Conservation (phyloP, 2,113 vertebrate genomes). For the Mirounga angustirostris region DNA sequence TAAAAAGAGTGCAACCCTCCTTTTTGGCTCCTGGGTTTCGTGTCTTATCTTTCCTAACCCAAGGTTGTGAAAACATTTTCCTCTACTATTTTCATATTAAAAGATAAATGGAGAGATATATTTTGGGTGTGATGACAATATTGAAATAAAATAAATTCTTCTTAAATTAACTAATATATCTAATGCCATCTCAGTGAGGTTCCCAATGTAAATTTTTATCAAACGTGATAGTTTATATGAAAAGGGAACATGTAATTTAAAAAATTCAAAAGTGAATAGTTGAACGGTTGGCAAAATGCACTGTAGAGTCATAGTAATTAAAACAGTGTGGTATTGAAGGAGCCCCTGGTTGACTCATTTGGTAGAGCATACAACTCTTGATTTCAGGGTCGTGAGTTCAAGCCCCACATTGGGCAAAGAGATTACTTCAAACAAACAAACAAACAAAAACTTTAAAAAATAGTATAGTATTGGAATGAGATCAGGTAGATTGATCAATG, state of each 20-base stretch:
- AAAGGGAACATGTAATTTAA: not conserved
- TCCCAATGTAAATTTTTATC: not conserved
- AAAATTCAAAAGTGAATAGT: not conserved
- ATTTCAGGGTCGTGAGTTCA: not conserved
- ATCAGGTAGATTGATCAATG: not conserved
- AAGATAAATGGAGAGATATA: not conserved
- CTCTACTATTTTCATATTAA: not conserved
- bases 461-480: not conserved
- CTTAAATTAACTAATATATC: not conserved
- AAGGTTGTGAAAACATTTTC: not conserved
- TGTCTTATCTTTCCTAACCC: not conserved
- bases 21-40: not conserved
- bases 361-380: not conserved
- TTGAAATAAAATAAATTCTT: slow-evolving; percentile 18
- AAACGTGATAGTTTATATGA: not conserved
- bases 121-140: not conserved
- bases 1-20: not conserved
- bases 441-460: not conserved
- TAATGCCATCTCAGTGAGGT: not conserved
- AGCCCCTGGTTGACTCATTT: not conserved
- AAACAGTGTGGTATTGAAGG: not conserved
- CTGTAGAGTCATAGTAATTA: not conserved
- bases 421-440: not conserved
- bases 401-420: not conserved
- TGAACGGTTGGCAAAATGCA: not conserved